These are phyloP conservation scores for Aleiodes sp. DNA, from an alignment of 1,140 invertebrate species.

Conservation along the genomic window DNA sequence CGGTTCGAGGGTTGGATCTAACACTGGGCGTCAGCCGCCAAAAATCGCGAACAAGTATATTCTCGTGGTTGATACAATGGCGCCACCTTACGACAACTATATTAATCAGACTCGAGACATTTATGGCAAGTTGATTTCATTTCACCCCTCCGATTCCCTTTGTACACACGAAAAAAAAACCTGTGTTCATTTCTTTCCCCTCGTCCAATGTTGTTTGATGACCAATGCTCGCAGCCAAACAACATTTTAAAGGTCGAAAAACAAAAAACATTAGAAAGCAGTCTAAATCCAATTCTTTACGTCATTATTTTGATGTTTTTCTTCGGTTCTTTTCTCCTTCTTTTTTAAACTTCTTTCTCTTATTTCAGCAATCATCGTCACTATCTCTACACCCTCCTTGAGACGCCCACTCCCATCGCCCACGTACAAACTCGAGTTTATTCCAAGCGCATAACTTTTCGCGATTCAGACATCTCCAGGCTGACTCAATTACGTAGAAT, in stretches of 20 bases:
- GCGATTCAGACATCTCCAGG: neutral
- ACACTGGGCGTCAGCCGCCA: conserved; percentile 60
- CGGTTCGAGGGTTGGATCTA: conserved; percentile 66
- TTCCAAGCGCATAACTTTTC: no score
- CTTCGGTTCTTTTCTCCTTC: neutral
- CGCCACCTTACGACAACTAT: conserved; percentile 47
- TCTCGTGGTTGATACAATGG: conserved; percentile 48
- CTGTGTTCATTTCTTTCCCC: neutral
- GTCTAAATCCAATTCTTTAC: neutral
- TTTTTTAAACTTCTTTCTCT: no score
- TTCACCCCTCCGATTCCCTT: neutral
- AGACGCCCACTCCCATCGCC: neutral
- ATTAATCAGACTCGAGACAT: conserved; percentile 42
- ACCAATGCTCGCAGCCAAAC: neutral
- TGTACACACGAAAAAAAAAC: neutral
- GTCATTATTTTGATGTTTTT: neutral
- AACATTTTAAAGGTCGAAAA: neutral
- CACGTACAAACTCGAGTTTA: neutral
- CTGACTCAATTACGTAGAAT: neutral
- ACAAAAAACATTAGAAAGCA: neutral
- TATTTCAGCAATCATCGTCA: no score
- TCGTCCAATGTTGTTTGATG: no score
- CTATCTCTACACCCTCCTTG: no score
- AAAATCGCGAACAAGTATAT: conserved; percentile 65
- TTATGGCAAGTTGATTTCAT: conserved; percentile 41